Percentiles rank a stretch among this genome's conserved stretches.
Evolutionary conservation across 2,888 invertebrate genomes (phyloP).

Genomic region (Dorcus parallelipipedus): DNA sequence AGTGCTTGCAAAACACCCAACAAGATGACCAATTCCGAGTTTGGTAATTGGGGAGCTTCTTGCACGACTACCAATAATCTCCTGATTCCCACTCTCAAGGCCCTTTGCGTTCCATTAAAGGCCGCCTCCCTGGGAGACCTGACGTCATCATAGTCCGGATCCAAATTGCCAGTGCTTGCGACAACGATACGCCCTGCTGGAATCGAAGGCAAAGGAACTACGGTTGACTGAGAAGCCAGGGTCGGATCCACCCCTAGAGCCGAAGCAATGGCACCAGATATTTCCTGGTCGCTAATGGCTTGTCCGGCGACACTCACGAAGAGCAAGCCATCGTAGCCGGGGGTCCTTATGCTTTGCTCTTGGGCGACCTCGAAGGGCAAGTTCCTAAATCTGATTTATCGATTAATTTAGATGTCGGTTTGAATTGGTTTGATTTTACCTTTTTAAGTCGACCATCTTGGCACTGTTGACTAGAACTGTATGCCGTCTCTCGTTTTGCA

Average conservation of each 20-base stretch:
- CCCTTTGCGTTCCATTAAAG: constrained; percentile 71
- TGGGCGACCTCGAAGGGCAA: constrained; percentile 20
- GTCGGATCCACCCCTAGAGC: constrained; percentile 53
- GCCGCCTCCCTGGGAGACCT: constrained; percentile 73
- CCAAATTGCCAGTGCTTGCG: constrained; percentile 73
- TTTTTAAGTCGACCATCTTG: constrained; percentile 21
- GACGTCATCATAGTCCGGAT: constrained; percentile 78
- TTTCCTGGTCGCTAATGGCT: constrained; percentile 49
- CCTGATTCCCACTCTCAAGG: constrained; percentile 78
- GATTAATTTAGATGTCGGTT: not conserved
- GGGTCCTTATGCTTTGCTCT: constrained; percentile 16
- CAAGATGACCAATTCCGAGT: constrained; percentile 74
- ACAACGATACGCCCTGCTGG: constrained; percentile 66
- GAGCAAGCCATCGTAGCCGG: constrained; percentile 60
- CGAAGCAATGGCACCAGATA: constrained; percentile 44
- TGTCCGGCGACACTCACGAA: constrained; percentile 56
- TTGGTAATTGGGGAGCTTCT: constrained; percentile 63
- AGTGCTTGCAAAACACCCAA: constrained; percentile 84
- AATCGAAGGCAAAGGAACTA: constrained; percentile 60
- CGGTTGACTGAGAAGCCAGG: constrained; percentile 55
- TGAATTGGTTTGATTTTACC: constrained; percentile 14
- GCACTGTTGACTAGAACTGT: constrained; percentile 4
- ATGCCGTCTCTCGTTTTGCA: constrained; percentile 18
- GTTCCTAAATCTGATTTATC: constrained; percentile 1
- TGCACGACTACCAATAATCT: constrained; percentile 75